Evolutionary conservation across 2,113 vertebrate genomes (phyloP).

Genomic region (Axis porcinus): DNA sequence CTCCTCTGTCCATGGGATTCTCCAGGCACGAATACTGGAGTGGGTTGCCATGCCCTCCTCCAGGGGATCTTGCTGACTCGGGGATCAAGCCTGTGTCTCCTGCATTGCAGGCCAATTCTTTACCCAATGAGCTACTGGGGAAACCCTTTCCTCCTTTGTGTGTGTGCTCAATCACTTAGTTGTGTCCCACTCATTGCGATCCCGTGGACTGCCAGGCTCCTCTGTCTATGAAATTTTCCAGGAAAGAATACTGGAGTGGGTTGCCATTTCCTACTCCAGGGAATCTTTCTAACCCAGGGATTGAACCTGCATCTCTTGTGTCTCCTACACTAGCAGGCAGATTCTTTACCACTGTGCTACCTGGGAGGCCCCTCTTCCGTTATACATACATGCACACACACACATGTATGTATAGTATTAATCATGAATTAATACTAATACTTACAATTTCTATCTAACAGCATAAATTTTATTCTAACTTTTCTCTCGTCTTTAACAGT

Average conservation of each 20-base stretch:
- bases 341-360: background rate
- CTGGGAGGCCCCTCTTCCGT: background rate
- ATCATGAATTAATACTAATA: background rate
- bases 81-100: background rate
- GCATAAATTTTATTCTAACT: background rate
- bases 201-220: background rate
- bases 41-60: background rate
- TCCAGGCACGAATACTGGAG: background rate
- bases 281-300: background rate
- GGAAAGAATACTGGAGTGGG: background rate
- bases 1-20: background rate
- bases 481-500: background rate
- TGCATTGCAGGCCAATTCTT: background rate
- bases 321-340: background rate
- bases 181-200: background rate
- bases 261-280: background rate
- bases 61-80: background rate
- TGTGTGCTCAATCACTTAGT: background rate
- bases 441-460: background rate
- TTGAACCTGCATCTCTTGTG: accelerated
- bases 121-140: background rate
- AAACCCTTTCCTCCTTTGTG: background rate
- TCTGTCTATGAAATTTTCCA: background rate
- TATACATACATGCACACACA: background rate
- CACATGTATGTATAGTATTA: background rate